Evolutionary conservation across 2,888 invertebrate species (phyloP).

Genomic region (Eristalinus aeneus): DNA sequence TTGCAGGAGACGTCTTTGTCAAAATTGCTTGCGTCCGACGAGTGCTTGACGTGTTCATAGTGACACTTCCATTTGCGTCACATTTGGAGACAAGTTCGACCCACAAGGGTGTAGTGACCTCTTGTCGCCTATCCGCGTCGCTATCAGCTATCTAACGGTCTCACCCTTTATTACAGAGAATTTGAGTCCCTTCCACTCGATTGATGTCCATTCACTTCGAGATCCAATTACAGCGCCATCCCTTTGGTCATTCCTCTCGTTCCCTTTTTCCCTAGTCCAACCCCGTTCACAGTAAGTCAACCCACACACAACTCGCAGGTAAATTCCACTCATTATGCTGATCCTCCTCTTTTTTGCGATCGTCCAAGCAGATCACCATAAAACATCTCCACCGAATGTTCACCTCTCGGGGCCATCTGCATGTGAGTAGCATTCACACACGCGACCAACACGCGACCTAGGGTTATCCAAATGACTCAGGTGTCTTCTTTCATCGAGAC

Average conservation of each 20-base stretch:
- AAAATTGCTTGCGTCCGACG: too few species aligned
- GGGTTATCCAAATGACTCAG: conserved; percentile 14
- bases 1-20: too few species aligned
- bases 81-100: neutral
- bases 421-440: conserved; percentile 9
- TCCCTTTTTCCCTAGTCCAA: neutral
- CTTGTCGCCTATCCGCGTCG: neutral
- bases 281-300: neutral
- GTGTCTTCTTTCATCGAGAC: neutral
- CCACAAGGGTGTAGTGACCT: neutral
- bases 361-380: conserved; percentile 15
- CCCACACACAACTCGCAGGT: conserved; percentile 13
- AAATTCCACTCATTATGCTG: neutral
- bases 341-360: conserved; percentile 7
- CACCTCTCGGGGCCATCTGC: conserved; percentile 23
- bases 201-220: neutral
- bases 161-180: neutral
- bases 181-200: neutral
- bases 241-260: neutral
- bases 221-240: neutral
- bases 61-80: neutral
- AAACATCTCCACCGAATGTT: neutral
- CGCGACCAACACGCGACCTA: conserved; percentile 62
- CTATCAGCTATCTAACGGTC: neutral
- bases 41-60: too few species aligned